Evolutionary conservation across 2,113 vertebrate species (phyloP).

Genomic region (Paralichthys olivaceus): DNA sequence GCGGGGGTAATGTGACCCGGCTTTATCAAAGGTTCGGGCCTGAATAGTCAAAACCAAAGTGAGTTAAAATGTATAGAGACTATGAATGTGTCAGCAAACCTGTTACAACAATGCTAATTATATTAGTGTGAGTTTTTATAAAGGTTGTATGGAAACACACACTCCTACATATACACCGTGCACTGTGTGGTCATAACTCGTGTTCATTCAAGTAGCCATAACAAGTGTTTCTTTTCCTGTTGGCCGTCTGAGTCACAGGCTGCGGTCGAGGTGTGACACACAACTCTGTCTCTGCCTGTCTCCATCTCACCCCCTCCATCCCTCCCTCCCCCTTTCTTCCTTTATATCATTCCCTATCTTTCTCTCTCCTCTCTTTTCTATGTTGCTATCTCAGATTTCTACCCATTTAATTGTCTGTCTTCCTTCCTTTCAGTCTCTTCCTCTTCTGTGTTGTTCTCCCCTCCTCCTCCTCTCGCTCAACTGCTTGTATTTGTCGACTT

Average conservation of each 20-base stretch:
- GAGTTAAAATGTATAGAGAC: slow-evolving; percentile 3
- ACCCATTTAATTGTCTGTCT: slow-evolving; percentile 66
- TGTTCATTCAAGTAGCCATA: slow-evolving; percentile 67
- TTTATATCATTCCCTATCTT: slow-evolving; percentile 16
- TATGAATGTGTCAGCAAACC: slow-evolving; percentile 20
- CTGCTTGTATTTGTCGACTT: slow-evolving; percentile 60
- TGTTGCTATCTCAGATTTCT: slow-evolving; percentile 55
- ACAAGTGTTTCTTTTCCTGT: slow-evolving; percentile 71
- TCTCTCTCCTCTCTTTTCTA: slow-evolving; percentile 64
- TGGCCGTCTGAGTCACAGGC: slow-evolving; percentile 75
- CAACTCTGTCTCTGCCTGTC: slow-evolving; percentile 36
- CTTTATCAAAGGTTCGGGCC: slow-evolving; percentile 56
- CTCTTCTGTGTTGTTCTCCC: slow-evolving; percentile 53
- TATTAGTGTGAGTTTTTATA: slow-evolving; percentile 9
- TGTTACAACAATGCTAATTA: slow-evolving; percentile 29
- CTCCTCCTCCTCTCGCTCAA: slow-evolving; percentile 35
- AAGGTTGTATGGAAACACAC: slow-evolving; percentile 13
- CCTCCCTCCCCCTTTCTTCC: slow-evolving; percentile 4
- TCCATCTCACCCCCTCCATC: background rate
- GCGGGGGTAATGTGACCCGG: slow-evolving; percentile 63
- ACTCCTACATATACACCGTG: slow-evolving; percentile 13
- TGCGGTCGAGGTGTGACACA: slow-evolving; percentile 72
- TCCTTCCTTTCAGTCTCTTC: slow-evolving; percentile 68
- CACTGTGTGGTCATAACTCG: slow-evolving; percentile 18
- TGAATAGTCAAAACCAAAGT: slow-evolving; percentile 6